Base-by-base conservation (phyloP, 1,140 invertebrate genomes). In the Gonatopus flavifemur region DNA sequence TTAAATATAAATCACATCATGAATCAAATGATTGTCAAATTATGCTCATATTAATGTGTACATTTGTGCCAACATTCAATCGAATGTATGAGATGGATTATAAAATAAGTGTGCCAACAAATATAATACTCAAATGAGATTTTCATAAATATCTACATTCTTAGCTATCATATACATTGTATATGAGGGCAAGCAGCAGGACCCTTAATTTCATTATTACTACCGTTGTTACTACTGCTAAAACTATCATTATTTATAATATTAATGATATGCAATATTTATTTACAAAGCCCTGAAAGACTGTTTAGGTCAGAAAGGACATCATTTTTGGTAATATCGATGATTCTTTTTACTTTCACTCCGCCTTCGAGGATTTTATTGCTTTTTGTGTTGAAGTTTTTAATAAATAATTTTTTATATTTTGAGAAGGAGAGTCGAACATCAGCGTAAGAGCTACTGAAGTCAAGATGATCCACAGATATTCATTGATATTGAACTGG, bases 341-440 rank as follows among this genome's bases (percentile, higher is more conserved):
- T 36, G n/a, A 42, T 12, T 28, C 13, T 18, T 44, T 37, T 46
- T 31, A 31, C 9, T 20, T 28, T 31, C 41, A 41, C 38, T 74
- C 59, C 1, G 19, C n/a, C 66, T 75, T 72, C 1, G 21, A 37
- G 24, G 44, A 19, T 44, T 71, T 71, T 0, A 16, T 37, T 4
- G 21, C 12, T 25, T 31, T n/a, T n/a, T 38, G 24, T 38, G 45
- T 8, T 19, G 38, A 30, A 38, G 69, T 69, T 37, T 67, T 74
- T 22, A 75, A 46, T 15, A 70, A 63, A 41, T 71, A 47, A 44
- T 83, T 85, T 57, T 83, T 86, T 5, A 87, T 69, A 44, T 84
- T 86, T 67, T 88, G 85, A 63, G 86, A 85, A 22, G 86, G 86
- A 12, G 81, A 82, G 44, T 88, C 83, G 42, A 88, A 83, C 6